phyloP scores from a whole-genome alignment of 2,113 vertebrate species.

The Rousettus leschenaultii region DNA sequence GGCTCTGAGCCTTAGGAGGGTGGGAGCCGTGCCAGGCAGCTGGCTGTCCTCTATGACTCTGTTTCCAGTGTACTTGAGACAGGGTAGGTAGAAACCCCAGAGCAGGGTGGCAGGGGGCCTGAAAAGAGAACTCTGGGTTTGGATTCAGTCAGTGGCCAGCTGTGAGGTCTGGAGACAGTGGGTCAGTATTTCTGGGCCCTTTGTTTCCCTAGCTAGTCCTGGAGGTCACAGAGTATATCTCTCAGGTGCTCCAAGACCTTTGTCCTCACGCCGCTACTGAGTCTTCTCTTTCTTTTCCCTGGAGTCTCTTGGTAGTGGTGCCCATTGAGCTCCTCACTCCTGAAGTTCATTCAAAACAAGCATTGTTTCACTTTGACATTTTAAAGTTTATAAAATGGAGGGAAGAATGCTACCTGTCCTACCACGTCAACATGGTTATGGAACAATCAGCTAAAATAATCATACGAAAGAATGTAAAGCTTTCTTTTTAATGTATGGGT shows the following conservation, averaged over 20 bases:
- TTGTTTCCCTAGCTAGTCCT: background rate
- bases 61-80: background rate
- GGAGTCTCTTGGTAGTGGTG: background rate
- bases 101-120: background rate
- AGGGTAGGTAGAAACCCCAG: background rate
- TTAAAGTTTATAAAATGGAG: background rate
- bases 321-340: background rate
- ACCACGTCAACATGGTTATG: background rate
- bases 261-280: rapidly evolving
- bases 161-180: background rate
- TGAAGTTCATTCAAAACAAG: background rate
- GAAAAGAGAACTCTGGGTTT: background rate
- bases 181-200: background rate
- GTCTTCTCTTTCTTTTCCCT: background rate
- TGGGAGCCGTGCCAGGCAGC: background rate
- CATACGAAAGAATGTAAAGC: background rate
- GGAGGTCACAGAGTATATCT: background rate
- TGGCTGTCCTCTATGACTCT: background rate
- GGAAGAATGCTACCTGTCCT: background rate
- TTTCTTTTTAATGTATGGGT: background rate
- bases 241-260: background rate
- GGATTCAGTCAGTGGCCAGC: background rate
- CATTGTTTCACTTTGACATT: background rate
- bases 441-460: background rate
- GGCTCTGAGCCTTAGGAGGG: slow-evolving; percentile 9